A percentile compares a stretch with the other conserved stretches of the same genome.
Evolutionary conservation across 35 echinoderm and acorn worm genomes (phyloP).

Genomic region (Chiridota heheva): DNA sequence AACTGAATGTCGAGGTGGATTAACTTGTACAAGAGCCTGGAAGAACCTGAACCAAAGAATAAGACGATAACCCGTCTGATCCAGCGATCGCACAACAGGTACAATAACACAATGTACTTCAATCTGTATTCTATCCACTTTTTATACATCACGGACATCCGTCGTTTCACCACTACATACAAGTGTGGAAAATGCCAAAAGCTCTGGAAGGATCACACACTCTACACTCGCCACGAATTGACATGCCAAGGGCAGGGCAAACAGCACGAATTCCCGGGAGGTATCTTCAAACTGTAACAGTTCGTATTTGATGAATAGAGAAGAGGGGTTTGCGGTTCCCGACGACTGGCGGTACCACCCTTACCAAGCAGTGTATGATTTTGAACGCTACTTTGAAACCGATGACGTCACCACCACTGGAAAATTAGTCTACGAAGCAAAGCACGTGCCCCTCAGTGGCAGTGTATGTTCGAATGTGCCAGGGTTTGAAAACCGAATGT

Average conservation of each 20-base stretch:
- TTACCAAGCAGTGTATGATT: constrained; percentile 27
- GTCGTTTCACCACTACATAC: neutral
- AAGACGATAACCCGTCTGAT: neutral
- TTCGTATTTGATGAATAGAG: constrained; percentile 14
- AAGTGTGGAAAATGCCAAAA: constrained; percentile 14
- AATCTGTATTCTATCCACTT: neutral
- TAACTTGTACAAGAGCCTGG: too few relatives aligned
- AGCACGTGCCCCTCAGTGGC: constrained; percentile 26
- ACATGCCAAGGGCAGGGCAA: neutral
- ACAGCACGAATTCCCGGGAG: neutral
- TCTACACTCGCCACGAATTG: neutral
- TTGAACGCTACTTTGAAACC: constrained; percentile 17
- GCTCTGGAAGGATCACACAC: neutral
- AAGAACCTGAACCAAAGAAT: neutral
- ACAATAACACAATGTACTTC: neutral
- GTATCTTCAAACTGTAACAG: neutral
- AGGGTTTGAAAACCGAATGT: constrained; percentile 6
- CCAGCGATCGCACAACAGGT: neutral
- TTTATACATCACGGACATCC: constrained; percentile 3
- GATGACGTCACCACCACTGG: neutral
- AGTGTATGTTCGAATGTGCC: constrained; percentile 27
- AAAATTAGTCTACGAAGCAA: constrained; percentile 13
- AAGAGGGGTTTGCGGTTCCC: neutral
- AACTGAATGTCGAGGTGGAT: too few relatives aligned
- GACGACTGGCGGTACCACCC: neutral